A percentile compares a stretch with the other conserved stretches of the same genome.
These are phyloP conservation scores for Taenaris catops DNA, from an alignment of 2,888 invertebrate species.

Conservation along the genomic window DNA sequence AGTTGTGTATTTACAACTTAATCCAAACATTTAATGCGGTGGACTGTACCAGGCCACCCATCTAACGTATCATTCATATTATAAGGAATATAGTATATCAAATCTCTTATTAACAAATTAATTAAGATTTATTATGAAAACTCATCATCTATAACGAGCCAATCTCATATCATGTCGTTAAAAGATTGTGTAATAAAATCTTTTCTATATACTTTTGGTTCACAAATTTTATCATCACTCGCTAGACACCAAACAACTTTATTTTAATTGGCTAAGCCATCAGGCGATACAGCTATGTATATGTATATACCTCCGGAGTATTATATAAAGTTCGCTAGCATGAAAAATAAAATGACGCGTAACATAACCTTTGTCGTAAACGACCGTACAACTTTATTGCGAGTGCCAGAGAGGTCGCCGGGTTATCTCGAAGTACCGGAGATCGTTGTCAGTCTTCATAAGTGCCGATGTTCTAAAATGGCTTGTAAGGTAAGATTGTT, in stretches of 20 bases:
- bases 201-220: background rate
- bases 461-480: constrained; percentile 30
- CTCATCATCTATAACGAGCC: constrained; percentile 9
- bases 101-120: constrained; percentile 3
- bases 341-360: constrained; percentile 10
- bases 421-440: constrained; percentile 44
- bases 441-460: constrained; percentile 52
- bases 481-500: constrained; percentile 21
- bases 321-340: constrained; percentile 5
- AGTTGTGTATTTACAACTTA: too few relatives aligned
- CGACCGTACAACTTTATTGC: constrained; percentile 41
- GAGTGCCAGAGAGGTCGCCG: constrained; percentile 35
- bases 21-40: too few relatives aligned
- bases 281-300: too few relatives aligned
- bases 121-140: constrained; percentile 5
- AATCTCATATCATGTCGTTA: constrained; percentile 3
- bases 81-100: constrained; percentile 3
- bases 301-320: too few relatives aligned
- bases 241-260: background rate
- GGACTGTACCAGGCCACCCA: constrained; percentile 16
- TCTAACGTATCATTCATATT: constrained; percentile 5
- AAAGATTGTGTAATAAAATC: constrained; percentile 3
- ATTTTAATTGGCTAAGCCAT: background rate
- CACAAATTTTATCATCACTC: background rate
- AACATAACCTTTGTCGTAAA: constrained; percentile 17